These are phyloP conservation scores for Carduelis carduelis DNA, from an alignment of 2,797 vertebrate species.

Conservation along the genomic window DNA sequence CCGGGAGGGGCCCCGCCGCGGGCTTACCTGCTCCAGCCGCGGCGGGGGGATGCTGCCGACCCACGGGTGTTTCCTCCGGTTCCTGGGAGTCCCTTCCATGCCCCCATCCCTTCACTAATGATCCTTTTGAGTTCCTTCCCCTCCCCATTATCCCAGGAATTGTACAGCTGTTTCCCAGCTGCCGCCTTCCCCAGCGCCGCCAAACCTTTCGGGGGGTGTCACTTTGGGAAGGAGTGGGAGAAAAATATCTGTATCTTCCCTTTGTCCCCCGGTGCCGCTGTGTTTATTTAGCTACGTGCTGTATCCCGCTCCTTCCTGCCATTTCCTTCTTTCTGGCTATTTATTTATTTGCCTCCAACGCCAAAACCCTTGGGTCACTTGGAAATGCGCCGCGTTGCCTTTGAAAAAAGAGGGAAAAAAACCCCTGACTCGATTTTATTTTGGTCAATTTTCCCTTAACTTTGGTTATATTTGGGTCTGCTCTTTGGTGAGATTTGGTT, in stretches of 20 bases:
- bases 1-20: rapidly evolving
- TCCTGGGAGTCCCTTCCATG: not conserved
- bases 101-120: not conserved
- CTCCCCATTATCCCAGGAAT: conserved; percentile 6
- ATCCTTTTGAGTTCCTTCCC: not conserved
- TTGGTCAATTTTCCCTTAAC: rapidly evolving
- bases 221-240: not conserved
- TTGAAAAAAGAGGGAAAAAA: not conserved
- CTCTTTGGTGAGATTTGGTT: not conserved
- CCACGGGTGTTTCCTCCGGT: too few relatives aligned
- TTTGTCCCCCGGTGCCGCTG: not conserved
- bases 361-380: not conserved
- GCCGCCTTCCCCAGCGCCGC: not conserved
- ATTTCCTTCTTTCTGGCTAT: not conserved
- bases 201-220: not conserved
- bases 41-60: not conserved
- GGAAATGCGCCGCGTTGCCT: rapidly evolving
- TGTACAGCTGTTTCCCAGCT: conserved; percentile 52
- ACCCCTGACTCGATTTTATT: rapidly evolving
- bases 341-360: not conserved
- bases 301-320: not conserved
- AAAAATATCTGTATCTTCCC: not conserved
- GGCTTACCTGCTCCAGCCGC: not conserved
- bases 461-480: rapidly evolving
- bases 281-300: not conserved